Base-by-base conservation (phyloP, 2,888 invertebrate genomes). In the Pammene fasciana region DNA sequence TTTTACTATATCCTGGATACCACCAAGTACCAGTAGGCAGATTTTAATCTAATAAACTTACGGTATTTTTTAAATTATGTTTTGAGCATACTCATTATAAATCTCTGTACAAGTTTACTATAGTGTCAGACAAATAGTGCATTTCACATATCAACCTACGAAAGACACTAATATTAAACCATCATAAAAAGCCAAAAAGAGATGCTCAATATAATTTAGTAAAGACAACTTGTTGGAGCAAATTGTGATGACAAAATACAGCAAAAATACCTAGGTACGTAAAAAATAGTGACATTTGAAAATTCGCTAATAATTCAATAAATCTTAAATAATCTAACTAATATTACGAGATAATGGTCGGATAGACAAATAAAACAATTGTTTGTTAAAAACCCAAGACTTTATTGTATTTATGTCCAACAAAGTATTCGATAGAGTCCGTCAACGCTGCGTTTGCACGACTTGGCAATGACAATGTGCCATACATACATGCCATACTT, bases 41-140 rank as follows among this genome's bases (percentile, higher is more conserved):
- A 45, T 10, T 77, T 79, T 72, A 71, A 60, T 71, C 70, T 67
- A 70, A 75, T 46, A 70, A 71, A 72, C 74, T 73, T 75, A 75
- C 60, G 71, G 71, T 72, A 71, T 73, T 66, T 57, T 71, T 72
- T 71, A 71, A 74, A 70, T 67, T 66, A 70, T 81, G 82, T 81
- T 84, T 87, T 88, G 88, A 89, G 88, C 89, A 84, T 81, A 80
- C 75, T 77, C 75, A 71, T 75, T 75, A 80, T 62, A 66, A 65
- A 68, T 68, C 61, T 67, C 67, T 71, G 62, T 62, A 71, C 67
- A 70, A n/a, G 48, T 83, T 76, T 73, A 75, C 74, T 78, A 72
- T 78, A 52, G 60, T 65, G 60, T 70, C 48, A 36, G 56, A 38
- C 48, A 9, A 48, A 55, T 26, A 34, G 41, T 65, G 62, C 59